Conservation (phyloP, 2,888 invertebrate genomes). For the Hydrotaea diabolus region DNA sequence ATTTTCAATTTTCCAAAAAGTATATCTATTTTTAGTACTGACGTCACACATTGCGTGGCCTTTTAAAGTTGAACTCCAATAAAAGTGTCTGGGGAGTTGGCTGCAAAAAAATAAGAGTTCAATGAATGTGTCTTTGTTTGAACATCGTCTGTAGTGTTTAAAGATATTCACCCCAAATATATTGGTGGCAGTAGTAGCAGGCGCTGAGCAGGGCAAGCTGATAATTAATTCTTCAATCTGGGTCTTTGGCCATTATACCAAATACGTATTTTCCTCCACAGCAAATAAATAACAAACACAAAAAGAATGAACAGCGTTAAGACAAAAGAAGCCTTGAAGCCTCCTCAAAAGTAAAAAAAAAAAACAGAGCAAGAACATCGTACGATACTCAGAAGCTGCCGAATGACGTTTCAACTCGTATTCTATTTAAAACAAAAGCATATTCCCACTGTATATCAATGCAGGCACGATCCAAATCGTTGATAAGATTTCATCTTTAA, state of each 20-base stretch:
- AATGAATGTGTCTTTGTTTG: constrained; percentile 54
- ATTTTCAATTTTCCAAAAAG: neutral
- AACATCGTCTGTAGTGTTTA: constrained; percentile 17
- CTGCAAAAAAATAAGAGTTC: constrained; percentile 37
- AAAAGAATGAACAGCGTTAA: neutral
- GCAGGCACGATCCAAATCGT: constrained; percentile 3
- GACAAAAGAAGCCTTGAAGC: constrained; percentile 16
- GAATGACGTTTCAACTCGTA: neutral
- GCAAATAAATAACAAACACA: constrained; percentile 5
- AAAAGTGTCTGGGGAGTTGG: constrained; percentile 29
- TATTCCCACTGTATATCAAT: neutral
- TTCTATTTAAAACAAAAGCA: neutral
- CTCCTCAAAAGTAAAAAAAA: too few relatives aligned
- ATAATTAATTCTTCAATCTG: constrained; percentile 50
- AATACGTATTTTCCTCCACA: neutral
- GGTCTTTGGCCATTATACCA: constrained; percentile 52
- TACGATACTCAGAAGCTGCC: constrained; percentile 27
- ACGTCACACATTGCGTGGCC: constrained; percentile 13
- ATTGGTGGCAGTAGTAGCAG: neutral
- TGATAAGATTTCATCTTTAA: constrained; percentile 3
- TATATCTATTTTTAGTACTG: neutral
- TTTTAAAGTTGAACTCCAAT: neutral
- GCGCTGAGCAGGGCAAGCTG: neutral
- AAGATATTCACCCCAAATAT: constrained; percentile 14
- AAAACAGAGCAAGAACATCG: constrained; percentile 34